phyloP scores from a whole-genome alignment of 2,888 invertebrate genomes.

The Eucriotettix oculatus region DNA sequence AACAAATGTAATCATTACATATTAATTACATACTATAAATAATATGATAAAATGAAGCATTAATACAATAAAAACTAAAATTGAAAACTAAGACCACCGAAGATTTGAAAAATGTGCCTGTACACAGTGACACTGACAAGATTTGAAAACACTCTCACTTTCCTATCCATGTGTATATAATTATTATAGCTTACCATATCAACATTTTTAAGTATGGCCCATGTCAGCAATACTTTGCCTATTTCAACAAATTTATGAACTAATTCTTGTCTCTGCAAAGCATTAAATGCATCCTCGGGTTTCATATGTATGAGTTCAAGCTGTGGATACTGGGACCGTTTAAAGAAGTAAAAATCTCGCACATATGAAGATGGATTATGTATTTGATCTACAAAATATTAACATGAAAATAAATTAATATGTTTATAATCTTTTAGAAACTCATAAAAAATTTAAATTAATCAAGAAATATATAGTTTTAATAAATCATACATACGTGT shows the following conservation, averaged over 20 bases:
- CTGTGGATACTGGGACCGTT: slow-evolving; percentile 95
- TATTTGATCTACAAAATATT: slow-evolving; percentile 62
- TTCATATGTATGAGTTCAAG: slow-evolving; percentile 86
- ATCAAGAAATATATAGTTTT: neutral
- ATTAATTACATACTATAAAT: neutral
- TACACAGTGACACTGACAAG: no score
- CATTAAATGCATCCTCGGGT: slow-evolving; percentile 76
- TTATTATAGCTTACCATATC: slow-evolving; percentile 47
- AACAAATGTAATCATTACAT: neutral
- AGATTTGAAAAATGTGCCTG: neutral
- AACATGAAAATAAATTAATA: neutral
- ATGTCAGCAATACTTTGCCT: slow-evolving; percentile 82
- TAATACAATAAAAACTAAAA: neutral
- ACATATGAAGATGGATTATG: slow-evolving; percentile 92
- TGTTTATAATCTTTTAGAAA: neutral
- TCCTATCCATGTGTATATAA: neutral
- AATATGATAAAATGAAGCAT: neutral
- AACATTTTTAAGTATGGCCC: slow-evolving; percentile 84
- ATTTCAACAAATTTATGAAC: slow-evolving; percentile 92
- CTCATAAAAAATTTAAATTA: neutral
- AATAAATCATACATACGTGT: slow-evolving; percentile 56
- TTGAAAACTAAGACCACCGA: neutral
- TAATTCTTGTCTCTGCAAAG: slow-evolving; percentile 78
- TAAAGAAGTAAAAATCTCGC: slow-evolving; percentile 87
- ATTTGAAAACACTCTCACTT: no score